Conservation (phyloP, 1,140 invertebrate genomes). For the Hormaphis cornu region DNA sequence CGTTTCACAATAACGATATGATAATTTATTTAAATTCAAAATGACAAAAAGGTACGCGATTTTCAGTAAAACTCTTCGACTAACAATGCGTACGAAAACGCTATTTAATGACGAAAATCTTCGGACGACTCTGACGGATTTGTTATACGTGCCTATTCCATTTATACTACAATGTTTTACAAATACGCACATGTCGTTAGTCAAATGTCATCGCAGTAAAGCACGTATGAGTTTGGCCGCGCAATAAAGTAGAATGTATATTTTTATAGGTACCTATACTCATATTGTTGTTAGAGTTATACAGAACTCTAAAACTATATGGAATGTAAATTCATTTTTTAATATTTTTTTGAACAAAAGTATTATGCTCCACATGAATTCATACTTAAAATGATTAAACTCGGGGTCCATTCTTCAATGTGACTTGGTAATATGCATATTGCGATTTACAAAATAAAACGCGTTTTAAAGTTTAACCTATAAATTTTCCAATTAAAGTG, state of each 20-base stretch:
- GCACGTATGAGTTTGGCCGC: neutral
- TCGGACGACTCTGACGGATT: neutral
- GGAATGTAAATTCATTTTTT: no score
- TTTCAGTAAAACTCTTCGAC: neutral
- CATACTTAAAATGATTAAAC: no score
- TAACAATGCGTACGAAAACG: neutral
- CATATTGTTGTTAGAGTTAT: neutral
- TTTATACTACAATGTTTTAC: neutral
- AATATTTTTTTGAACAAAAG: no score
- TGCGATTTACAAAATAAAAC: no score
- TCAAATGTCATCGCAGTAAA: neutral
- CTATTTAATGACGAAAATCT: neutral
- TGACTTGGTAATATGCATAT: no score
- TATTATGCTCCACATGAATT: no score
- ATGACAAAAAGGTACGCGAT: neutral
- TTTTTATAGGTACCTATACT: neutral
- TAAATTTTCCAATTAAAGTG: no score
- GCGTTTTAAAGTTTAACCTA: no score
- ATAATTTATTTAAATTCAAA: neutral
- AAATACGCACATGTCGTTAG: constrained; percentile 5
- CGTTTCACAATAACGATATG: neutral
- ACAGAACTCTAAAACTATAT: no score
- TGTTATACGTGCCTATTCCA: neutral
- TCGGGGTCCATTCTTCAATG: no score
- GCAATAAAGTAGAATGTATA: neutral